These are phyloP conservation scores for Sylvilagus floridanus DNA, from an alignment of 2,797 vertebrate species.

Conservation along the genomic window DNA sequence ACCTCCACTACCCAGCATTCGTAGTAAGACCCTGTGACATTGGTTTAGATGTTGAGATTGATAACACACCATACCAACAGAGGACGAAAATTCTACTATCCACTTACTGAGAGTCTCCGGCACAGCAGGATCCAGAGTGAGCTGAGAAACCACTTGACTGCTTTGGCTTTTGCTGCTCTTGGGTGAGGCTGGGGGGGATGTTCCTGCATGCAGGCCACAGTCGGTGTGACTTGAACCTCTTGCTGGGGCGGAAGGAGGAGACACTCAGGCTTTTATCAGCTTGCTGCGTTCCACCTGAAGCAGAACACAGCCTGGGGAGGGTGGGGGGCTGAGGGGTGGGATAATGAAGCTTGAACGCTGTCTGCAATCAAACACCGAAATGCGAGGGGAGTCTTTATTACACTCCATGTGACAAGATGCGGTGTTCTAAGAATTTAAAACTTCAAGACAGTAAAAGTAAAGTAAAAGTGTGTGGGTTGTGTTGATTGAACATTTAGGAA, in stretches of 20 bases:
- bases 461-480: no score
- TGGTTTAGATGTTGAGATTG: not conserved
- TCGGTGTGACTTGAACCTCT: not conserved
- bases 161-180: not conserved
- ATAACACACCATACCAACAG: constrained; percentile 41
- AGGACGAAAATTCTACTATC: constrained; percentile 64
- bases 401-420: not conserved
- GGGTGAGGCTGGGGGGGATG: not conserved
- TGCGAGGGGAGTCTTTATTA: not conserved
- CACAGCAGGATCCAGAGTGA: not conserved
- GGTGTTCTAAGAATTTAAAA: no score
- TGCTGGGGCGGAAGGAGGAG: not conserved
- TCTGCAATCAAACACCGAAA: not conserved
- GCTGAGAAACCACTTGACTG: not conserved
- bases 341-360: not conserved
- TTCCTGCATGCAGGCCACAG: not conserved
- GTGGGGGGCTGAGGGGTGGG: no score
- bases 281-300: not conserved
- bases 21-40: not conserved
- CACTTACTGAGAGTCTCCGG: constrained; percentile 29
- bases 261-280: not conserved
- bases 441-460: no score
- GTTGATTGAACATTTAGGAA: no score
- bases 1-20: not conserved
- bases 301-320: not conserved